Percentiles rank a stretch among this genome's conserved stretches.
Evolutionary conservation across 2,888 invertebrate genomes (phyloP).

Genomic region (Drosophila austrosaltans): DNA sequence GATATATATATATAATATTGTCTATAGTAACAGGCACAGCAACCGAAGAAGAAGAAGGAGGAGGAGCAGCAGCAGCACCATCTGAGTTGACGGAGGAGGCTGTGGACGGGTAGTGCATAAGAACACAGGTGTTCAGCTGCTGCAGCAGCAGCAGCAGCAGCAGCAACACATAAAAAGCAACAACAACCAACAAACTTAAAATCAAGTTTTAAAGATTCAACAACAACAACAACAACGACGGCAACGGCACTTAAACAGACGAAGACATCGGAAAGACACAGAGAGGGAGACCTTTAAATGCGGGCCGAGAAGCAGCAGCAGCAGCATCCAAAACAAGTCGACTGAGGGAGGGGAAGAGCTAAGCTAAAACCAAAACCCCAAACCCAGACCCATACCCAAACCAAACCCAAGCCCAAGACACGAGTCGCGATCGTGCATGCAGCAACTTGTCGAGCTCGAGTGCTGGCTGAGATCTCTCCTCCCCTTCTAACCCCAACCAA

Average conservation of each 20-base stretch:
- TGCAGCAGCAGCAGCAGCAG: conserved; percentile 47
- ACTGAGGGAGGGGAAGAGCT: conserved; percentile 40
- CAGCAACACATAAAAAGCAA: conserved; percentile 60
- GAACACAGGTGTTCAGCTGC: conserved; percentile 77
- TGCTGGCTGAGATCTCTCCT: conserved; percentile 26
- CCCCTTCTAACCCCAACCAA: conserved; percentile 1
- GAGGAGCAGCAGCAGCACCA: conserved; percentile 7
- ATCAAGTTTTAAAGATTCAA: conserved; percentile 79
- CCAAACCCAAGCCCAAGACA: conserved; percentile 55
- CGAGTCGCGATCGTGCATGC: conserved; percentile 63
- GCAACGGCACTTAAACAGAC: conserved; percentile 63
- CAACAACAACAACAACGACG: conserved; percentile 44
- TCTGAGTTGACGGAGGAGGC: conserved; percentile 10
- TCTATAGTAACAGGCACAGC: conserved; percentile 36
- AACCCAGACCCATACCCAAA: conserved; percentile 36
- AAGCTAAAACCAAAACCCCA: conserved; percentile 53
- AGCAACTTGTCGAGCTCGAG: conserved; percentile 68
- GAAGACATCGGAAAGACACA: conserved; percentile 12
- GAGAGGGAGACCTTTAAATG: conserved; percentile 74
- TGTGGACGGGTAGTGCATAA: conserved; percentile 50
- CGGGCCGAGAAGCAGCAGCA: conserved; percentile 57
- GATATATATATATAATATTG: conserved; percentile 64
- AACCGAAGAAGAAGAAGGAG: conserved; percentile 19
- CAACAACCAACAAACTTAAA: conserved; percentile 66
- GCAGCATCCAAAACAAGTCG: conserved; percentile 62